phyloP scores from a whole-genome alignment of 2,113 vertebrate genomes.

The sheep (Ovis aries) region DNA sequence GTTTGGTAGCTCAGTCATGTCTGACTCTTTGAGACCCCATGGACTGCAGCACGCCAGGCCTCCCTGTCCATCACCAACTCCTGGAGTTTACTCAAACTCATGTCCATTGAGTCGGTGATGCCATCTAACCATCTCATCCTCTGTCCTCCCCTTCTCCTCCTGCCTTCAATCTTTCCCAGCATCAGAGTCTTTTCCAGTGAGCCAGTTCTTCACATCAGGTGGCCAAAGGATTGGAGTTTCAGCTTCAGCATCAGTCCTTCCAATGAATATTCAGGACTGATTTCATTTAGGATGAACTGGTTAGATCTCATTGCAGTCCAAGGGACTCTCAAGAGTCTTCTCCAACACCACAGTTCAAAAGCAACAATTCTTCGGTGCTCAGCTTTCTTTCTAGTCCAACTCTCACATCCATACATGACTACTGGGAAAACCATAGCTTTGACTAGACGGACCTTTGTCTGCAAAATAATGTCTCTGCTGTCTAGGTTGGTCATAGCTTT shows the following conservation, averaged over 20 bases:
- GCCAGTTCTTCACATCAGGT: not conserved
- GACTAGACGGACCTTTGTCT: not conserved
- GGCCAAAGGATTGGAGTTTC: not conserved
- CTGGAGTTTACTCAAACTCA: not conserved
- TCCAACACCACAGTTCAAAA: not conserved
- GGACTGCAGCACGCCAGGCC: not conserved
- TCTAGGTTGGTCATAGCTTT: not conserved
- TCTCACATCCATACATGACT: not conserved
- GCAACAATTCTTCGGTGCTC: not conserved
- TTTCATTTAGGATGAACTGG: not conserved
- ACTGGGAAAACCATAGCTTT: not conserved
- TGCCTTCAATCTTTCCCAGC: not conserved
- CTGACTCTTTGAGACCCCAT: not conserved
- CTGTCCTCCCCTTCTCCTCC: not conserved
- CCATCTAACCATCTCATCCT: not conserved
- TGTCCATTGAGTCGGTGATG: not conserved
- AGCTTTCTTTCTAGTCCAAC: not conserved
- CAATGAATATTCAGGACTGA: not conserved
- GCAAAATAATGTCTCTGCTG: not conserved
- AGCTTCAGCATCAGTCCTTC: not conserved
- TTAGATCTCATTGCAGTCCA: not conserved
- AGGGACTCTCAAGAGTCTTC: not conserved
- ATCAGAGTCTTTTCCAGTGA: not conserved
- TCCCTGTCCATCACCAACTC: not conserved
- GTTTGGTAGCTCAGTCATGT: not conserved